Evolutionary conservation across 2,888 invertebrate species (phyloP).

Genomic region (Erpobdella octoculata): DNA sequence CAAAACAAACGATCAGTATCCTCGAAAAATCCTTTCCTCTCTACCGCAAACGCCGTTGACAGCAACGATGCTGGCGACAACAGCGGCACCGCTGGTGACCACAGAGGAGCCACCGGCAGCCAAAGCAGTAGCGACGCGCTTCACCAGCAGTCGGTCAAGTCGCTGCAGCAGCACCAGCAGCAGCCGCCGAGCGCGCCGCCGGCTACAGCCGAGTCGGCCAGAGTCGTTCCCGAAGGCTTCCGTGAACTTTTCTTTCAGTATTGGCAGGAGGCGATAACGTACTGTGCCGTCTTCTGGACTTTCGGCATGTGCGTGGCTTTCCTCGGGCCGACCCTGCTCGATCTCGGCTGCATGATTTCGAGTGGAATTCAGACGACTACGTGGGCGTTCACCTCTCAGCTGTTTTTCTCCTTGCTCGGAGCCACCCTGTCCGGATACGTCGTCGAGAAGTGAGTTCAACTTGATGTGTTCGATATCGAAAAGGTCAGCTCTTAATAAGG

Average conservation of each 20-base stretch:
- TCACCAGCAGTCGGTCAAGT: background rate
- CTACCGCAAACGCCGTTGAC: background rate
- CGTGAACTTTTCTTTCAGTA: constrained; percentile 49
- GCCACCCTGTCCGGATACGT: constrained; percentile 52
- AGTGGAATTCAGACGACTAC: constrained; percentile 52
- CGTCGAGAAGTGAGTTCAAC: constrained; percentile 49
- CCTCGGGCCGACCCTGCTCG: constrained; percentile 54
- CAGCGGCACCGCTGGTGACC: background rate
- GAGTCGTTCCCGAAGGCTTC: constrained; percentile 38
- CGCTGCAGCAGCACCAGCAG: background rate
- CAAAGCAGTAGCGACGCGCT: background rate
- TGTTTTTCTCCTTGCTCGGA: constrained; percentile 53
- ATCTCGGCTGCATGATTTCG: constrained; percentile 53
- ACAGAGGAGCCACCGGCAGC: constrained; percentile 1
- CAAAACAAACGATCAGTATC: background rate
- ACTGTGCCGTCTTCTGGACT: constrained; percentile 53
- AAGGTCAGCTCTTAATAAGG: no score
- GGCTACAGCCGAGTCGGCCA: background rate
- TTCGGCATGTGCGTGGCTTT: constrained; percentile 57
- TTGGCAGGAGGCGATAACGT: constrained; percentile 50
- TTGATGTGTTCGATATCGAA: no score
- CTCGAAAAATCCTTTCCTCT: background rate
- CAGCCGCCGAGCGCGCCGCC: background rate
- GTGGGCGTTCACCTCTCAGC: constrained; percentile 55
- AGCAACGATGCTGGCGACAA: background rate